Base-by-base conservation (phyloP, 92 coral and sea anemone species). In the Metridium senile region DNA sequence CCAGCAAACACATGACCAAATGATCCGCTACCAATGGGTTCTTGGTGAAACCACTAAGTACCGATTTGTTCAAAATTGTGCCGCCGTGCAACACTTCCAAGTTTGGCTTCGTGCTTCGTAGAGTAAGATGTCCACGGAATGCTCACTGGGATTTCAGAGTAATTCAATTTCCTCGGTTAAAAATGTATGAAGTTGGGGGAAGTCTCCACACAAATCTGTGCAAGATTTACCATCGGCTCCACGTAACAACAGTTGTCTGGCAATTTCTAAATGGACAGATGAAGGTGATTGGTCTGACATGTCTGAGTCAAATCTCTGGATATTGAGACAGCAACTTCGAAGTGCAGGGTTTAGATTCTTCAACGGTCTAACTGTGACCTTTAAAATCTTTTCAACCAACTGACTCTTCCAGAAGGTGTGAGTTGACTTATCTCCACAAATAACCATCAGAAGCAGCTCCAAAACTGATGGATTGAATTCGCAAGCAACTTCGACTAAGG, bases 1-100 rank as follows among this genome's bases (percentile, higher is more conserved):
- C 65, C 89, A 9, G 84, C 89, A 35, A 1, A 79, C 23, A 84
- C 84, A 2, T 22, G 22, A 34, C 89, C 75, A 78, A 66, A 84
- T 1, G 80, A 30, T 33, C 89, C 89, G 7, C 62, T 32, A 45
- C 66, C 84, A 9, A 84, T 84, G 0, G 62, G 70, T 0, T 78
- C 63, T 19, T 39, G 0, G 51, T 79, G 52, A 22, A 72, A 78
- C 62, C 35, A 67, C 17, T 26, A 79, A 22, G 26, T 47, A 0
- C 23, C 52, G 2, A 79, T 57, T 9, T 0, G 25, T 21, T 43
- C 33, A 23, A 26, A 33, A 11, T 84, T 46, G 23, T 45, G 78
- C 13, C 84, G 20, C 27, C 80, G 52, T 20, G 72, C 88, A 2
- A 65, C 80, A n/a, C 54, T 13, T 1, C 28, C 69, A 13, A 84